These are phyloP conservation scores for Drosophila glabriapex DNA, from an alignment of 2,888 invertebrate species.

Conservation along the genomic window DNA sequence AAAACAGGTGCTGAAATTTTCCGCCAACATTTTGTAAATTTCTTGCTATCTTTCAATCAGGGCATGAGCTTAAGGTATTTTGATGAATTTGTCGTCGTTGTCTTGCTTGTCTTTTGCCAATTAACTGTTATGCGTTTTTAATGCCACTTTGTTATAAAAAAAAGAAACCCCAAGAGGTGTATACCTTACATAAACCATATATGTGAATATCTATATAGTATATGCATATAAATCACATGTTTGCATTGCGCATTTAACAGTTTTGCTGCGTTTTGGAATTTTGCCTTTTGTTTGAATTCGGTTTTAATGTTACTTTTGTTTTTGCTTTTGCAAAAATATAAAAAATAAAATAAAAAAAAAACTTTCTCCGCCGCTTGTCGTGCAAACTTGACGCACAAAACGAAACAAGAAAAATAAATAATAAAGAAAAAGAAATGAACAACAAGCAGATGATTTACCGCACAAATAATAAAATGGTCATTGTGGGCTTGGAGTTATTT, in stretches of 20 bases:
- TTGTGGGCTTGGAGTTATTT: slow-evolving; percentile 67
- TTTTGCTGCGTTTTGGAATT: slow-evolving; percentile 69
- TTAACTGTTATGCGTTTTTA: slow-evolving; percentile 76
- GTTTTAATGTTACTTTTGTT: slow-evolving; percentile 62
- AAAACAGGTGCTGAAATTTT: slow-evolving; percentile 17
- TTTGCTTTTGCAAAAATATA: slow-evolving; percentile 52
- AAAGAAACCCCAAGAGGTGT: slow-evolving; percentile 26
- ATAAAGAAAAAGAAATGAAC: slow-evolving; percentile 54
- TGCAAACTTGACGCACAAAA: slow-evolving; percentile 72
- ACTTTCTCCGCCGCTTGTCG: slow-evolving; percentile 75
- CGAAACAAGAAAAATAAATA: slow-evolving; percentile 44
- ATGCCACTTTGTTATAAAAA: slow-evolving; percentile 48
- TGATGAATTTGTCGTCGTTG: slow-evolving; percentile 59
- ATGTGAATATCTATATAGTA: slow-evolving; percentile 1
- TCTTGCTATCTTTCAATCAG: slow-evolving; percentile 7
- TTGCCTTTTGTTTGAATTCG: slow-evolving; percentile 60
- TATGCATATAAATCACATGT: slow-evolving; percentile 52
- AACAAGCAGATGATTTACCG: slow-evolving; percentile 78
- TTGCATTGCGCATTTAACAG: slow-evolving; percentile 60
- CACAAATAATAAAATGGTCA: slow-evolving; percentile 66
- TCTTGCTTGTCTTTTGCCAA: slow-evolving; percentile 37
- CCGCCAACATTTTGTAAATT: slow-evolving; percentile 16
- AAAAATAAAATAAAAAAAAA: slow-evolving; percentile 56
- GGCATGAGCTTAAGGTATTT: slow-evolving; percentile 29
- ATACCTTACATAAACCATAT: slow-evolving; percentile 55